Percentiles rank a stretch among this genome's conserved stretches.
These are phyloP conservation scores for Halocynthia roretzi DNA, from an alignment of 23 tunicate genomes.

Conservation along the genomic window DNA sequence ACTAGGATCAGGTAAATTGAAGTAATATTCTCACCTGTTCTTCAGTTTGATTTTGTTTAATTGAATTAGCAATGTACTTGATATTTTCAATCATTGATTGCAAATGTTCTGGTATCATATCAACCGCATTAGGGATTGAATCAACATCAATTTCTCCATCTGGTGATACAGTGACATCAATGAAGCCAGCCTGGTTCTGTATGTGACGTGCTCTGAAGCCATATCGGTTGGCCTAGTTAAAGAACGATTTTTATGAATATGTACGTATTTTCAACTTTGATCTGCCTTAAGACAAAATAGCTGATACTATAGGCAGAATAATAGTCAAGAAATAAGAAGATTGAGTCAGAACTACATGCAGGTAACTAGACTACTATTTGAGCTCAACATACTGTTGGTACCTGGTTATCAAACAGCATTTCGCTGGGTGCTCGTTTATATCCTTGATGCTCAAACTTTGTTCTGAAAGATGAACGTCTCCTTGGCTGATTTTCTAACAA, in stretches of 20 bases:
- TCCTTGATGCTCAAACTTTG: not conserved
- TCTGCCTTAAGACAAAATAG: not conserved
- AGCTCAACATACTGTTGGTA: not conserved
- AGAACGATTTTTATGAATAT: not conserved
- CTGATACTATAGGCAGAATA: too few species aligned
- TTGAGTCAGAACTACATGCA: not conserved
- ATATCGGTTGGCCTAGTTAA: constrained; percentile 38
- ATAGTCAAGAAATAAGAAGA: too few species aligned
- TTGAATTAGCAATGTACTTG: constrained; percentile 49
- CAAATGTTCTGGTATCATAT: constrained; percentile 32
- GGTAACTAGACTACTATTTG: not conserved
- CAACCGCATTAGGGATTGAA: constrained; percentile 41
- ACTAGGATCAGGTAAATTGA: not conserved
- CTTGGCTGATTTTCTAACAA: too few species aligned
- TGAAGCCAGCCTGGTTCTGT: constrained; percentile 25
- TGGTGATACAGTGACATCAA: constrained; percentile 12
- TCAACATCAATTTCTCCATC: not conserved
- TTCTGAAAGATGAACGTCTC: too few species aligned
- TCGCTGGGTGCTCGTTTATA: constrained; percentile 47
- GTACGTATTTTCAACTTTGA: not conserved
- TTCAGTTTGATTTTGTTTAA: constrained; percentile 44
- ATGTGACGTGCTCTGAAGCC: constrained; percentile 60
- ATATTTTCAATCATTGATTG: constrained; percentile 44
- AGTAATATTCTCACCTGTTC: constrained; percentile 42
- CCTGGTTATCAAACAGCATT: constrained; percentile 57